Conservation (phyloP, 2,888 invertebrate genomes). For the Eristalis intricaria region DNA sequence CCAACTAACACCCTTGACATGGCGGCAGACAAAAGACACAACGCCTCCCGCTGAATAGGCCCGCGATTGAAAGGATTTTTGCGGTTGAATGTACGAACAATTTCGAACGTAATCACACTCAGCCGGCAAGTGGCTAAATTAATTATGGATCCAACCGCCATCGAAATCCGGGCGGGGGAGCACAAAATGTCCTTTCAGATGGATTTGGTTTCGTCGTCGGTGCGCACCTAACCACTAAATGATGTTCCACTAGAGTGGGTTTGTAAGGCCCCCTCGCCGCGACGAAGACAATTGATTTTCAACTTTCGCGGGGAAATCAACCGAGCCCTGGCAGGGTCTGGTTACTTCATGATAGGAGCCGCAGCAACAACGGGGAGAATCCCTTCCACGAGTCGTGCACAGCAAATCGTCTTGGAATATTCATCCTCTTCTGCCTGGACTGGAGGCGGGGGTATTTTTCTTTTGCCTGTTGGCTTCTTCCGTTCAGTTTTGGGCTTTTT, state of each 20-base stretch:
- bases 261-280: slow-evolving; percentile 13
- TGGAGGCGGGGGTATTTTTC: background rate
- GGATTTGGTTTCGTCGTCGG: slow-evolving; percentile 31
- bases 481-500: background rate
- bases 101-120: slow-evolving; percentile 46
- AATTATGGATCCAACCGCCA: slow-evolving; percentile 60
- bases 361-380: slow-evolving; percentile 4
- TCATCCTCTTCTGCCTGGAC: slow-evolving; percentile 32
- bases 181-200: slow-evolving; percentile 53
- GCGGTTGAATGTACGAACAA: slow-evolving; percentile 47
- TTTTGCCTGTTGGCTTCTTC: slow-evolving; percentile 2
- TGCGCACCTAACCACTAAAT: slow-evolving; percentile 19
- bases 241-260: slow-evolving; percentile 19
- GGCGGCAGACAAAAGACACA: slow-evolving; percentile 7
- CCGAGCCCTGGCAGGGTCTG: slow-evolving; percentile 10
- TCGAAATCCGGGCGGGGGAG: slow-evolving; percentile 43
- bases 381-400: slow-evolving; percentile 10
- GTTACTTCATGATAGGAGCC: slow-evolving; percentile 8
- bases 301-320: slow-evolving; percentile 27
- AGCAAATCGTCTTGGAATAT: slow-evolving; percentile 58
- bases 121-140: slow-evolving; percentile 25
- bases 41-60: background rate
- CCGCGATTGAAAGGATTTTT: slow-evolving; percentile 33
- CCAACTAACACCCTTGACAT: slow-evolving; percentile 10
- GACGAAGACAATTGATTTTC: slow-evolving; percentile 59